These are phyloP conservation scores for Microtus ochrogaster DNA, from an alignment of 2,113 vertebrate genomes.

Conservation along the genomic window DNA sequence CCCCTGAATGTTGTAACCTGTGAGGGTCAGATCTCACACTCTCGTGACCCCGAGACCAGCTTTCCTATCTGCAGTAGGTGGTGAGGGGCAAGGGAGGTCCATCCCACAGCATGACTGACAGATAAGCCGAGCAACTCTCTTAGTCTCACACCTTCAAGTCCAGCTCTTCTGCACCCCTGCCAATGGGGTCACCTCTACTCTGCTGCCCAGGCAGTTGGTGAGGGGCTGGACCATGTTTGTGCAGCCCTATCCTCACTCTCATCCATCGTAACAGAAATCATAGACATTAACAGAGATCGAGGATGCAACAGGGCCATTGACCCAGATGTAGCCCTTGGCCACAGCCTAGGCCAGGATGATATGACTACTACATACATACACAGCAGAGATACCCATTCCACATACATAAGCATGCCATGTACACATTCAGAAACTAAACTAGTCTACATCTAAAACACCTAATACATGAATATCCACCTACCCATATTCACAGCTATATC, in stretches of 20 bases:
- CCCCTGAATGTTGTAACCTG: neutral
- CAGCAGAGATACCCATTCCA: neutral
- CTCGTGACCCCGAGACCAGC: accelerated
- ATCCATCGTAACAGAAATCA: neutral
- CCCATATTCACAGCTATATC: neutral
- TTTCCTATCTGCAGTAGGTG: neutral
- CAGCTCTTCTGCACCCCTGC: neutral
- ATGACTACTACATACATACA: neutral
- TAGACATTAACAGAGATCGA: neutral
- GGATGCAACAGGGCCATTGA: neutral
- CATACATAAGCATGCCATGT: neutral
- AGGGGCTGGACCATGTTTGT: neutral
- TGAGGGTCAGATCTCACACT: neutral
- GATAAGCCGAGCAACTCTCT: neutral
- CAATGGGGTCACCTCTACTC: neutral
- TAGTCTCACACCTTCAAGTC: too few relatives aligned
- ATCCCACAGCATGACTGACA: neutral
- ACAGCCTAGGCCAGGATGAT: neutral
- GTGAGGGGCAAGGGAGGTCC: neutral
- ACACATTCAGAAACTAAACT: neutral
- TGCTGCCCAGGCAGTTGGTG: neutral
- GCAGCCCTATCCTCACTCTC: neutral
- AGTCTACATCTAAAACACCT: neutral
- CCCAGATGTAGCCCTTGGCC: neutral
- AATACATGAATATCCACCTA: accelerated